Evolutionary conservation across 2,888 invertebrate species (phyloP), one percentile per base, ranked within the genome.

Genomic region (Lasiommata megera): DNA sequence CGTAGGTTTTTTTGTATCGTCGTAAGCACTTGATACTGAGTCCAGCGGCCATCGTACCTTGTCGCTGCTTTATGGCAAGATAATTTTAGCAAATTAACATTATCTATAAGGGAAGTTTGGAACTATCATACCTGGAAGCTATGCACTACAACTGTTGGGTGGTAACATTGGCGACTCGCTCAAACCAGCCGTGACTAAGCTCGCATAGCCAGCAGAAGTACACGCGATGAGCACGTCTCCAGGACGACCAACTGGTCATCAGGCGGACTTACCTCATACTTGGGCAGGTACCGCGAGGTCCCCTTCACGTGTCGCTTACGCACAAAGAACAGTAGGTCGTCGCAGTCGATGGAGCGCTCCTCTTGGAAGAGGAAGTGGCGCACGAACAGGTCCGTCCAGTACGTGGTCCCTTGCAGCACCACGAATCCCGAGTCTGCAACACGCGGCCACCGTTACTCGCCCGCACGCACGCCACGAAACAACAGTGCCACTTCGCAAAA

Each of bases 291-390:
- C 69, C 96, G 92, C 54, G 96, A 96, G 55, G 97, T 96, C 36
- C 96, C 96, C 80, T 96, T 96, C 14, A 97, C 95, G 86, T 97
- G 97, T 69, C 96, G 95, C 81, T 97, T 97, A 61, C 98, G 92
- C n/a, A 99, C 97, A 84, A 98, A 98, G 88, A 99, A 99, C 65
- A 99, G 88, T 72, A 99, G 92, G 87, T 98, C 98, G 88, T 99
- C 98, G 70, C 96, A 95, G 84, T 97, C 97, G 71, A 97, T 97
- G 64, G 96, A 95, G 63, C 94, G 94, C 79, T 96, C 97, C 66
- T 95, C 94, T 92, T 96, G 96, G 79, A 97, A 97, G 53, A 98
- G 92, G 84, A 98, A 98, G 91, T 98, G 97, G 11, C 97, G 93
- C 66, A 97, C 97, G 87, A 98, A 98, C 68, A 98, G 92, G 84